Evolutionary conservation across 1,140 invertebrate genomes (phyloP).

Genomic region (Dryas iulia): DNA sequence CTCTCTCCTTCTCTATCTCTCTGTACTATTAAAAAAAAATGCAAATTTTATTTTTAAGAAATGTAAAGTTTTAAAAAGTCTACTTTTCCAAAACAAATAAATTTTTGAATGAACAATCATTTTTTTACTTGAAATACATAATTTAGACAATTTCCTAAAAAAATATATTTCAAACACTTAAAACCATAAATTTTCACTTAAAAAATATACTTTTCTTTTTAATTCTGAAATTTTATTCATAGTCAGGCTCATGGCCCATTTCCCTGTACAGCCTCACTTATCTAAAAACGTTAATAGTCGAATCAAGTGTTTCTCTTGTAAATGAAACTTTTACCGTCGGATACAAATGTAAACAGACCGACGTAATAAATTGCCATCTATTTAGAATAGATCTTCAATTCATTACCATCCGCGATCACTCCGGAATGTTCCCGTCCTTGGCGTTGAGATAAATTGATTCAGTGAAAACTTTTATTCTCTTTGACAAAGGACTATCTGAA

Average conservation of each 20-base stretch:
- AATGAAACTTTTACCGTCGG: background rate
- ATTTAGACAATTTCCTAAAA: too few relatives aligned
- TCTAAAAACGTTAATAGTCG: background rate
- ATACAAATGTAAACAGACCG: conserved; percentile 13
- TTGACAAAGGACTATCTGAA: conserved; percentile 14
- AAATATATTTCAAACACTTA: background rate
- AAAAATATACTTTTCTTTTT: background rate
- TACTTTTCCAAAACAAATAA: too few relatives aligned
- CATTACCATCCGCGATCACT: conserved; percentile 15
- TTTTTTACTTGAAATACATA: too few relatives aligned
- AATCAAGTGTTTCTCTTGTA: background rate
- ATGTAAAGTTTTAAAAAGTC: too few relatives aligned
- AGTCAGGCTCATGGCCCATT: background rate
- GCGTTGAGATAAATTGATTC: conserved; percentile 14
- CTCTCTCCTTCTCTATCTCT: too few relatives aligned
- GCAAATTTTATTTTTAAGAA: too few relatives aligned
- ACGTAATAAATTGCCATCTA: conserved; percentile 16
- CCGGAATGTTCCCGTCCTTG: conserved; percentile 11
- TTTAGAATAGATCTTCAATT: conserved; percentile 22
- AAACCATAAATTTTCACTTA: background rate
- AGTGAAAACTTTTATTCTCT: conserved; percentile 20
- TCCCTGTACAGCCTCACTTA: background rate
- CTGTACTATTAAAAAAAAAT: too few relatives aligned
- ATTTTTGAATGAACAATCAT: too few relatives aligned
- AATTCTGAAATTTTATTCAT: conserved; percentile 1